Percentiles rank a stretch among this genome's conserved stretches.
These are phyloP conservation scores for Heterocephalus glaber DNA, from an alignment of 2,113 vertebrate species.

Conservation along the genomic window DNA sequence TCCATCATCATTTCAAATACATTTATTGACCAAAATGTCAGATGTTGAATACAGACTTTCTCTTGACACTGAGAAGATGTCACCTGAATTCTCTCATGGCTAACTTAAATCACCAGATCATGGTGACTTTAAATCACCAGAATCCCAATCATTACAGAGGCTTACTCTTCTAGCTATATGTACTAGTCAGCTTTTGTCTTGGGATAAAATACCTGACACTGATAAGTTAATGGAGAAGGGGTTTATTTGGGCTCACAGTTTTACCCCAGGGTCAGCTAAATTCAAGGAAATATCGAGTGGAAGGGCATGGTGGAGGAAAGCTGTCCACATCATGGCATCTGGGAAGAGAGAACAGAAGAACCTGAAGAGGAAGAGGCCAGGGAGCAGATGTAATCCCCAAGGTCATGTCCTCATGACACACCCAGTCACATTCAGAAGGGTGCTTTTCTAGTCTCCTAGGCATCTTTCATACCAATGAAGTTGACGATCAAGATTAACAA, in stretches of 20 bases:
- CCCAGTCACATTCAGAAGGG: neutral
- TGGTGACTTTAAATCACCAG: slow-evolving; percentile 89
- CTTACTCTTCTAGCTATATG: slow-evolving; percentile 64
- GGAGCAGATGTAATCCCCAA: neutral
- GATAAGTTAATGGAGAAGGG: neutral
- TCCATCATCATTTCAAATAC: slow-evolving; percentile 87
- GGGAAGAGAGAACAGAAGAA: neutral
- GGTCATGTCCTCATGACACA: neutral
- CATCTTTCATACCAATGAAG: neutral
- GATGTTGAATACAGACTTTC: slow-evolving; percentile 91
- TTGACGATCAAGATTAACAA: neutral
- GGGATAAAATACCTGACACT: neutral
- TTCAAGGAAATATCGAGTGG: neutral
- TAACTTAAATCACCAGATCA: slow-evolving; percentile 88
- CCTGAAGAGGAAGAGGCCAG: neutral
- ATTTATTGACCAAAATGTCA: slow-evolving; percentile 91
- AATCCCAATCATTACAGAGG: slow-evolving; percentile 88
- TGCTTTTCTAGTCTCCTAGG: neutral
- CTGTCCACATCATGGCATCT: neutral
- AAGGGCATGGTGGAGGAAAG: neutral
- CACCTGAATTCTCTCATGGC: slow-evolving; percentile 92
- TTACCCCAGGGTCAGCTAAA: neutral
- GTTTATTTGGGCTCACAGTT: neutral
- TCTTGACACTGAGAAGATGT: slow-evolving; percentile 91
- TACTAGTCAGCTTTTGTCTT: neutral